Percentiles rank a stretch among this genome's conserved stretches.
phyloP scores from a whole-genome alignment of 2,888 invertebrate species.

The Pyrocoelia pectoralis region DNA sequence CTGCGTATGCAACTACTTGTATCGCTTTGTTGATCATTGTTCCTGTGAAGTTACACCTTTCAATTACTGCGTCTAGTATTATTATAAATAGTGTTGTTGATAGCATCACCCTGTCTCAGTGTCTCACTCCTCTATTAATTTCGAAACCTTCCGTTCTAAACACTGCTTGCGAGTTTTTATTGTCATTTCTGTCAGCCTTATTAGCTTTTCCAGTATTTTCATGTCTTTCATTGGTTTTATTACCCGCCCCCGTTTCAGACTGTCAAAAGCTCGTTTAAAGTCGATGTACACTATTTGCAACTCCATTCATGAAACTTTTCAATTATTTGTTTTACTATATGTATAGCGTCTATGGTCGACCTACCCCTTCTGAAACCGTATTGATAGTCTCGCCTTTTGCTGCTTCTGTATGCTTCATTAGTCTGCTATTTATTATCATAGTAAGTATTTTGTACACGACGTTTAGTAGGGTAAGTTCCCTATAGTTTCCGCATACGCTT shows the following conservation, averaged over 20 bases:
- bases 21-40: not conserved
- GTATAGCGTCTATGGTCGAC: too few species aligned
- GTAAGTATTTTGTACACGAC: too few species aligned
- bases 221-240: constrained; percentile 18
- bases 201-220: constrained; percentile 8
- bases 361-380: too few species aligned
- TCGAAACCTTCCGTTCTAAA: not conserved
- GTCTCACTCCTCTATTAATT: too few species aligned
- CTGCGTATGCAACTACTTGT: not conserved
- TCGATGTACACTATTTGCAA: constrained; percentile 10
- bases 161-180: not conserved
- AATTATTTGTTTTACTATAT: not conserved
- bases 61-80: not conserved
- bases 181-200: too few species aligned
- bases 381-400: too few species aligned
- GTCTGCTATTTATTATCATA: too few species aligned
- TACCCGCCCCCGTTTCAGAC: constrained; percentile 9
- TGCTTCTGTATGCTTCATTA: too few species aligned
- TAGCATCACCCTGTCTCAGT: constrained; percentile 14
- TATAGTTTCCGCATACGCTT: not conserved
- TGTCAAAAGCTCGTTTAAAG: constrained; percentile 18
- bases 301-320: not conserved
- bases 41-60: not conserved
- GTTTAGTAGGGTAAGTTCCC: not conserved
- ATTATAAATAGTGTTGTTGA: not conserved